Evolutionary conservation across 2,888 invertebrate genomes (phyloP).

Genomic region (Bembecia ichneumoniformis): DNA sequence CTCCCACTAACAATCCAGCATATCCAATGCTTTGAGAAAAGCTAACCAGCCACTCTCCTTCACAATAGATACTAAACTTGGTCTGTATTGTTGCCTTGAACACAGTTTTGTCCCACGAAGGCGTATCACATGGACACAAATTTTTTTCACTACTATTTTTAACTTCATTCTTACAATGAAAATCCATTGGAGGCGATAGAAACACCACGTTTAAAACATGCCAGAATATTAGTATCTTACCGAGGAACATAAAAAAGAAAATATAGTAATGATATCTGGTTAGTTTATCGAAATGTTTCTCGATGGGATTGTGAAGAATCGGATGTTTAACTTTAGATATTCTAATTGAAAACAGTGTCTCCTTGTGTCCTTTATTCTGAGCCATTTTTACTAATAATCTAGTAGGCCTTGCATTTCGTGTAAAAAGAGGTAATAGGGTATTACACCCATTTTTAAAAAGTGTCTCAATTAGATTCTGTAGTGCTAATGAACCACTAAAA

Average conservation of each 20-base stretch:
- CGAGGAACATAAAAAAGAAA: conserved; percentile 31
- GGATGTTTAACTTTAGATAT: neutral
- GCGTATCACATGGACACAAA: conserved; percentile 37
- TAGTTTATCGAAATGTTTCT: conserved; percentile 30
- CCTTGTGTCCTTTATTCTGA: too few relatives aligned
- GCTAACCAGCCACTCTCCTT: conserved; percentile 34
- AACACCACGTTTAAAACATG: conserved; percentile 45
- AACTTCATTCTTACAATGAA: conserved; percentile 20
- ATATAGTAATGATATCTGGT: conserved; percentile 39
- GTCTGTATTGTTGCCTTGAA: conserved; percentile 45
- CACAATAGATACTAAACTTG: conserved; percentile 37
- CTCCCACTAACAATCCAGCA: conserved; percentile 41
- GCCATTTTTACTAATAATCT: too few relatives aligned
- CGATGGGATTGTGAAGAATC: conserved; percentile 32
- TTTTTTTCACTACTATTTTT: conserved; percentile 9
- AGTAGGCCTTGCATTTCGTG: too few relatives aligned
- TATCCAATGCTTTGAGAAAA: conserved; percentile 42
- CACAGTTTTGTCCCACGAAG: conserved; percentile 35
- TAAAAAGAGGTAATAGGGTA: too few relatives aligned
- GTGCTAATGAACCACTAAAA: too few relatives aligned
- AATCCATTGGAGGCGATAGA: conserved; percentile 42
- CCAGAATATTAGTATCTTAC: conserved; percentile 43
- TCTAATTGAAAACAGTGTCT: neutral
- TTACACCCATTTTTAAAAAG: too few relatives aligned
- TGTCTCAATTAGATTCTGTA: too few relatives aligned